Conservation (phyloP, 2,888 invertebrate genomes). For the Leucozona laternaria region DNA sequence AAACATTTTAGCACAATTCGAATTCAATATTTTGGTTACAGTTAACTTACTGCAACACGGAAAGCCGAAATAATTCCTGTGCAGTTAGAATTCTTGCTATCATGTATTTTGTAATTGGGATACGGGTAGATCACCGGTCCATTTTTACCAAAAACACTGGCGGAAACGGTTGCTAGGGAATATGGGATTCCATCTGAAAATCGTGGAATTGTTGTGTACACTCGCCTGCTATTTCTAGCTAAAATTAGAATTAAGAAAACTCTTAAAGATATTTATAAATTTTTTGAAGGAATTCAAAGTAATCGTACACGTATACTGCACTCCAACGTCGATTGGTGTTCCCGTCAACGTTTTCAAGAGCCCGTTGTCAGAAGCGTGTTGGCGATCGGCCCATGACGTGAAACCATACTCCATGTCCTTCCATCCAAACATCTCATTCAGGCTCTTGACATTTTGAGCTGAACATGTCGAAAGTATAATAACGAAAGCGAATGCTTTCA, state of each 20-base stretch:
- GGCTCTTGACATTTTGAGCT: conserved; percentile 50
- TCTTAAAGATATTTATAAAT: background rate
- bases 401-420: conserved; percentile 88
- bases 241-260: background rate
- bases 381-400: conserved; percentile 84
- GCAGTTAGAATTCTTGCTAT: conserved; percentile 85
- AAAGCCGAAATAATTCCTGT: conserved; percentile 89
- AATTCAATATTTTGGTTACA: background rate
- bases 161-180: conserved; percentile 87
- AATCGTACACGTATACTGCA: conserved; percentile 76
- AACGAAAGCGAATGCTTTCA: background rate
- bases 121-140: conserved; percentile 85
- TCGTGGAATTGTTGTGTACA: conserved; percentile 89
- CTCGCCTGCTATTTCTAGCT: conserved; percentile 81
- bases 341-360: conserved; percentile 86
- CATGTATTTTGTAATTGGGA: conserved; percentile 87
- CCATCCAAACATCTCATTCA: conserved; percentile 87
- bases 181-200: conserved; percentile 88
- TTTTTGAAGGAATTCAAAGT: background rate
- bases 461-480: conserved; percentile 16
- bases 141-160: conserved; percentile 79
- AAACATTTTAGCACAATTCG: background rate
- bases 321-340: conserved; percentile 84
- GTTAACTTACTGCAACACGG: conserved; percentile 86
- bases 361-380: conserved; percentile 84